These are phyloP conservation scores for Caenorhabditis panamensis DNA, from an alignment of 2,888 invertebrate species.

Conservation along the genomic window DNA sequence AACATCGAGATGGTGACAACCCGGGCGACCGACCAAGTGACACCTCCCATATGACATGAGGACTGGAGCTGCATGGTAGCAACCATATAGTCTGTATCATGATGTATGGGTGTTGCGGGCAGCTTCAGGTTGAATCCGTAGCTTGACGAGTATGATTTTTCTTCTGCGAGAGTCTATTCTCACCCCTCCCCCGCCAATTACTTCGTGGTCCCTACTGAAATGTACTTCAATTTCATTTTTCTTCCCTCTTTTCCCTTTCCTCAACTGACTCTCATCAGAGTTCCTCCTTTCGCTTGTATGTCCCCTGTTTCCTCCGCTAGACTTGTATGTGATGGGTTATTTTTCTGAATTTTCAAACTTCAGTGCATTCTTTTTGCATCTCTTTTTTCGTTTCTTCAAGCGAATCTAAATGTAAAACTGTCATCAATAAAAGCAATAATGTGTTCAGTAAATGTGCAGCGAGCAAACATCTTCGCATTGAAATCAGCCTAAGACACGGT, in stretches of 20 bases:
- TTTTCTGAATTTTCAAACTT: conserved; percentile 10
- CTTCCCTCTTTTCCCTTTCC: neutral
- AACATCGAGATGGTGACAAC: conserved; percentile 49
- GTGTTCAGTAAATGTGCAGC: conserved; percentile 25
- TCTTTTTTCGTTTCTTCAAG: conserved; percentile 6
- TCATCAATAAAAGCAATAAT: conserved; percentile 55
- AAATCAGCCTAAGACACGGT: conserved; percentile 1
- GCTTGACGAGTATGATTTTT: conserved; percentile 7
- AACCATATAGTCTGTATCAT: conserved; percentile 52
- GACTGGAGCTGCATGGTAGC: conserved; percentile 62
- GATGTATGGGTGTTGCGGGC: conserved; percentile 53
- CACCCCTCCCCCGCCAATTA: conserved; percentile 14
- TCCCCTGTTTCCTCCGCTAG: conserved; percentile 23
- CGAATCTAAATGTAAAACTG: conserved; percentile 27
- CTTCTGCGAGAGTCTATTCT: conserved; percentile 1
- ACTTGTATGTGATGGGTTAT: conserved; percentile 52
- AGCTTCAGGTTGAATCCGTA: conserved; percentile 45
- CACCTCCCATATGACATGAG: conserved; percentile 62
- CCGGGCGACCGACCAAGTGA: conserved; percentile 16
- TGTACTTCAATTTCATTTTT: conserved; percentile 1
- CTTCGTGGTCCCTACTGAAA: conserved; percentile 16
- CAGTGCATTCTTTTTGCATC: conserved; percentile 18
- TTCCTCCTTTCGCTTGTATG: conserved; percentile 16
- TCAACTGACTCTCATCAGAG: conserved; percentile 1
- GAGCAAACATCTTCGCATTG: conserved; percentile 28